Base-by-base conservation (phyloP, 2,888 invertebrate species). In the Orchestes rusci region DNA sequence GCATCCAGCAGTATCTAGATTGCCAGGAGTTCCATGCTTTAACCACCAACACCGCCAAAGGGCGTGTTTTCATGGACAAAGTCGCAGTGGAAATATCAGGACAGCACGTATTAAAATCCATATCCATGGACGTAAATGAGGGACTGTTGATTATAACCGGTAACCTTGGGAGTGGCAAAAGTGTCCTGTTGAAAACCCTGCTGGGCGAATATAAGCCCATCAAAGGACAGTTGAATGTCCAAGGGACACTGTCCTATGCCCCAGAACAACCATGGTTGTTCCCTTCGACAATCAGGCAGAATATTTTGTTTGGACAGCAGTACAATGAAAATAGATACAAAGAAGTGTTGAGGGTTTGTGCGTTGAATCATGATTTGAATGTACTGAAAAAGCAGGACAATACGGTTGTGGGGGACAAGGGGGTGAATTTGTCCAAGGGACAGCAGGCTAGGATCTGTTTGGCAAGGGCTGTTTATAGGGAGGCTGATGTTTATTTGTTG, bases 401-500 rank as follows among this genome's bases (percentile, higher is more conserved):
- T 60, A 80, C 79, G 0, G 59, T 77, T 32, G 75, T 81, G 2
- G 80, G 80, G 3, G 80, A 80, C 53, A 68, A 75, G 39, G 81
- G 80, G 3, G 71, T 77, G 5, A 75, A 74, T 51, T 62, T 82
- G 36, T 77, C 77, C 57, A 80, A 79, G 36, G 79, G 80, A 15
- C 81, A 63, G 42, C 60, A 63, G 55, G 53, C 60, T 5, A 52
- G 63, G 33, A 58, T 63, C n/a, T 61, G 59, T 44, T 44, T 63
- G 16, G 62, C 62, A 1, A 52, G 63, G 43, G 61, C 62, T 10
- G 48, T 61, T 8, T 63, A 63, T 40, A 60, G 53, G 45, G 48
- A 60, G 3, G 56, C 57, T 33, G 61, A 63, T 46, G 61, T 63
- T 36, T 63, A 63, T 38, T 48, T 63, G 18, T 37, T 63, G 15